Evolutionary conservation across 2,113 vertebrate species (phyloP).

Genomic region (Crotalus tigris): DNA sequence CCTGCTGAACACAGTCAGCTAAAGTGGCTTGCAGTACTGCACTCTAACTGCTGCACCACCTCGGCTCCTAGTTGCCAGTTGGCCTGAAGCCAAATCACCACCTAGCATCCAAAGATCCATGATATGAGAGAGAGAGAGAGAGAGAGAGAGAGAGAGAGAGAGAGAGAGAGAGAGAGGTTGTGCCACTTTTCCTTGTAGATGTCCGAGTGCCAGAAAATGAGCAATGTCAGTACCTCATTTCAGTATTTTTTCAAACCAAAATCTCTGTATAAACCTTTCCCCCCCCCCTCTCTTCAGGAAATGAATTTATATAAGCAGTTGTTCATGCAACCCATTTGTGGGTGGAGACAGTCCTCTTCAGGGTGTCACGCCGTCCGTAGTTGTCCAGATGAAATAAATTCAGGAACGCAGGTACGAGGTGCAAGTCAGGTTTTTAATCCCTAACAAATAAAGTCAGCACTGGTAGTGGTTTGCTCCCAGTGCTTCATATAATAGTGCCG

Average conservation of each 20-base stretch:
- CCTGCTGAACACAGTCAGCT: no score
- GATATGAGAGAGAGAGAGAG: no score
- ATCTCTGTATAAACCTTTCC: background rate
- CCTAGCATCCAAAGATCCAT: background rate
- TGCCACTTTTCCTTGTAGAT: background rate
- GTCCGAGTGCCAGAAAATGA: background rate
- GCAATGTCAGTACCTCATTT: background rate
- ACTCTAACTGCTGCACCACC: no score
- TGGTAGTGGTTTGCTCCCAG: no score
- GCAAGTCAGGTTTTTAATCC: no score
- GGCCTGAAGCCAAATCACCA: background rate
- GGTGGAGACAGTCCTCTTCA: background rate
- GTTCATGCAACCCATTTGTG: background rate
- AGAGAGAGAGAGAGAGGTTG: background rate
- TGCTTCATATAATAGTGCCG: no score
- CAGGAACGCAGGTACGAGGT: no score
- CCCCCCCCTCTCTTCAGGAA: background rate
- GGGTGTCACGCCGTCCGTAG: no score
- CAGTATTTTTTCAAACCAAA: background rate
- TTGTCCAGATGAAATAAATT: no score
- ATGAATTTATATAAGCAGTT: background rate
- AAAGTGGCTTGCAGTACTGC: no score
- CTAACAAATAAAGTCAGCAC: no score
- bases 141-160: no score
- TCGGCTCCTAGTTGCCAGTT: background rate